Conservation (phyloP, 2,797 vertebrate genomes). For the Phalanger gymnotis region DNA sequence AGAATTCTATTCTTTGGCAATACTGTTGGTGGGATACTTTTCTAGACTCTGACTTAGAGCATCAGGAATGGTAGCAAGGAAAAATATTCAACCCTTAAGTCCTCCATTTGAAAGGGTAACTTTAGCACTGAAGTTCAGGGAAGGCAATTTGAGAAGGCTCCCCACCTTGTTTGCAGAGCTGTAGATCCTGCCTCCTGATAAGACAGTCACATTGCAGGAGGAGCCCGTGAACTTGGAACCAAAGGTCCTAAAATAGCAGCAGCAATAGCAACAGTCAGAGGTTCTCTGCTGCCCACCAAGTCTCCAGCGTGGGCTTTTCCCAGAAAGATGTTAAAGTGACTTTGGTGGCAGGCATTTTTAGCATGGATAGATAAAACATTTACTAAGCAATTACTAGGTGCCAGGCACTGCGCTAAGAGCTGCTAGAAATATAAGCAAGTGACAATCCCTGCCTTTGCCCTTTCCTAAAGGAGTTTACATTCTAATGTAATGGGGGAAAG, state of each 20-base stretch:
- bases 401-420: background rate
- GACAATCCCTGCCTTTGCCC: background rate
- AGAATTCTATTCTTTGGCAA: slow-evolving; percentile 36
- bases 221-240: slow-evolving; percentile 11
- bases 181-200: background rate
- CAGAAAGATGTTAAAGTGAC: slow-evolving; percentile 9
- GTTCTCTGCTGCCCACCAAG: slow-evolving; percentile 4
- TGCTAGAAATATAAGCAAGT: background rate
- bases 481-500: background rate
- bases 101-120: slow-evolving; percentile 37
- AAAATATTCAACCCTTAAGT: background rate
- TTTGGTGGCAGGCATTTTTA: slow-evolving; percentile 10
- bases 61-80: slow-evolving; percentile 35
- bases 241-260: slow-evolving; percentile 1
- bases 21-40: slow-evolving; percentile 28
- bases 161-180: background rate
- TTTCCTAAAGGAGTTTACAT: background rate
- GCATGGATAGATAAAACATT: slow-evolving; percentile 11
- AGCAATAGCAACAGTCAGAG: background rate
- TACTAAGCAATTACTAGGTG: background rate
- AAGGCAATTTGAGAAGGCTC: background rate
- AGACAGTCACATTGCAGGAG: background rate
- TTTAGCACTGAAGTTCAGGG: slow-evolving; percentile 2
- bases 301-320: background rate
- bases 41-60: slow-evolving; percentile 51